Evolutionary conservation across 1,140 invertebrate genomes (phyloP), one percentile per base, ranked within the genome.

Genomic region (Hypothenemus hampei): DNA sequence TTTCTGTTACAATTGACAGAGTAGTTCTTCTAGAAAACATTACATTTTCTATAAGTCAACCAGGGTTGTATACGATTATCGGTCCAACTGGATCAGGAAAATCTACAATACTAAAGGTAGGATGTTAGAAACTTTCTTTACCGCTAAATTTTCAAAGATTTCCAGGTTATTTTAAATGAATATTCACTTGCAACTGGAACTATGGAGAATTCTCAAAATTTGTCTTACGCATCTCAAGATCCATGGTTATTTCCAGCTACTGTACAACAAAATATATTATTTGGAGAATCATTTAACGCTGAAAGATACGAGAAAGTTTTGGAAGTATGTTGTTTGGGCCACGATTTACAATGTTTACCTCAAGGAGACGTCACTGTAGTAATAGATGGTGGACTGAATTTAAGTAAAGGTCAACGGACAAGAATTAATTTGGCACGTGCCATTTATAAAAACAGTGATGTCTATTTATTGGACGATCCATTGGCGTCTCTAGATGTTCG

Each of bases 331-430:
- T 89, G 90, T 2, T 75, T 95, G 24, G 83, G 79, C 60, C 79
- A 86, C 1, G 92, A 95, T 75, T 81, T 94, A 41, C 83, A 89
- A 43, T 89, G 93, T 72, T 68, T 95, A 19, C 89, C 90, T 7
- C 90, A 82, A 1, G 89, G 90, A 1, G 92, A 95, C 75, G 78
- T 83, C 64, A 94, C 91, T 0, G 91, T 94, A 77, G 93, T 94
- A 59, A 6, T 22, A 4, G 82, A 94, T 65, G 77, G 84, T 69
- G 90, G 91, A 40, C 77, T 84, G 6, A 82, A 81, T 24, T 70
- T 91, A 2, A 89, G 85, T 61, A 89, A 89, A 22, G 89, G 94
- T 36, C 94, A 97, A 73, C 85, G 89, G 62, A 91, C 93, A 0
- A 80, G 93, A 62, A 86, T 97, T 4, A 93, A 90, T 66, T 73